Base-by-base conservation (phyloP, 2,797 vertebrate species). In the Caiman crocodilus region DNA sequence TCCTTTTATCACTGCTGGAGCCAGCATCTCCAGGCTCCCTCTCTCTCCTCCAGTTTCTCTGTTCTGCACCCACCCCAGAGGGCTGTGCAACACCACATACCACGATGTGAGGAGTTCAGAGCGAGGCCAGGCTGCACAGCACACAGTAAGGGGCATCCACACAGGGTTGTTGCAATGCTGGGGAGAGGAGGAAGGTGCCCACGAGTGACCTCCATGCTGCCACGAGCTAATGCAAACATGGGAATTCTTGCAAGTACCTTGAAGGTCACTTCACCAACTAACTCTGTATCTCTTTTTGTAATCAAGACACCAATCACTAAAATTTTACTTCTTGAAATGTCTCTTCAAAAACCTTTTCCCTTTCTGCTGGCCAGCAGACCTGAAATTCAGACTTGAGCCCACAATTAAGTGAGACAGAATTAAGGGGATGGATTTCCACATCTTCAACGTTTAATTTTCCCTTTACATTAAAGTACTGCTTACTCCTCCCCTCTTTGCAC, bases 291-390 rank as follows among this genome's bases (percentile, higher is more conserved):
- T 57, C 9, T 50, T 50, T 50, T 10, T 50, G 42, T 50, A 50
- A 50, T 50, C 9, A 50, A 21, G 3, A 21, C 23, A 76, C 18
- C 30, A 6, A 12, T 12, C 3, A 20, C 57, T 14, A 9, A 18
- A 60, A 35, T 25, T 6, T 35, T 32, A 16, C 23, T 35, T 58
- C 30, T 30, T 32, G 23, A 30, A 17, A 23, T 2, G 2, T 30
- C 35, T 21, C 13, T 18, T 42, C 2, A 4, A 20, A 20, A 50
- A 50, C 35, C 30, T 14, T 25, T 60, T 25, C 11, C 28, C 77
- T 26, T 14, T 42, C 35, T 4, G 1, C 0, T 0, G 56, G 4
- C 73, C 14, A 25, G 60, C 26, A 0, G 1, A 26, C 73, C 64
- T 20, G 9, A 32, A 17, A 67, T 32, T 67, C 64, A 32, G 64